Evolutionary conservation across 2,888 invertebrate species (phyloP).

Genomic region (Trichogramma dendrolimi): DNA sequence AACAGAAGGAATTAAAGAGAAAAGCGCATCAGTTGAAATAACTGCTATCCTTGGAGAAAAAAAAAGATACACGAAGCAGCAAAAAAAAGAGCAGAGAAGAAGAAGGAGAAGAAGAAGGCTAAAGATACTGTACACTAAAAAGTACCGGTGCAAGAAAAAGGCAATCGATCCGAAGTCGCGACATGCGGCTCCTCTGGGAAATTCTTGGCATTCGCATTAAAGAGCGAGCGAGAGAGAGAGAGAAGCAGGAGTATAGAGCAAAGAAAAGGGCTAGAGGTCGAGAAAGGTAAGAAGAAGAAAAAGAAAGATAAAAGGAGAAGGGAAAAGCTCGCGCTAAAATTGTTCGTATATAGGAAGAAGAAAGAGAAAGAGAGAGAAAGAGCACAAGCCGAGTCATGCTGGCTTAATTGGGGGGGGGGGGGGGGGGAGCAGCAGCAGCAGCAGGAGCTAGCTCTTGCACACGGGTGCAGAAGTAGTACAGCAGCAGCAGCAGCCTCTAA

Average conservation of each 20-base stretch:
- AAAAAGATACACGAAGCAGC: too few species aligned
- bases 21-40: slow-evolving; percentile 10
- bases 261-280: slow-evolving; percentile 12
- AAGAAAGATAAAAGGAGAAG: neutral
- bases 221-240: neutral
- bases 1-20: slow-evolving; percentile 10
- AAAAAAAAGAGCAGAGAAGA: neutral
- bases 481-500: slow-evolving; percentile 1
- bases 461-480: too few species aligned
- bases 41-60: neutral
- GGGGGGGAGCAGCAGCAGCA: neutral
- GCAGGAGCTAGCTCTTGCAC: slow-evolving; percentile 5
- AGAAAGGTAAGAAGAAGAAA: slow-evolving; percentile 1
- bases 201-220: slow-evolving; percentile 31
- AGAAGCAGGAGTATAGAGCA: slow-evolving; percentile 1
- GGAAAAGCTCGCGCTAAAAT: slow-evolving; percentile 17
- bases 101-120: neutral
- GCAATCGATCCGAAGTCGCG: slow-evolving; percentile 20
- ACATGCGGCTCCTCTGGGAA: slow-evolving; percentile 25
- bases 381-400: slow-evolving; percentile 9
- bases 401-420: slow-evolving; percentile 16
- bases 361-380: neutral
- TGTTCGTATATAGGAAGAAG: slow-evolving; percentile 10
- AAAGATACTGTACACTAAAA: too few species aligned
- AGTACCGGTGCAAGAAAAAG: neutral